Evolutionary conservation across 2,797 vertebrate genomes (phyloP), one percentile per base, ranked within the genome.

Genomic region (Megaceryle alcyon): DNA sequence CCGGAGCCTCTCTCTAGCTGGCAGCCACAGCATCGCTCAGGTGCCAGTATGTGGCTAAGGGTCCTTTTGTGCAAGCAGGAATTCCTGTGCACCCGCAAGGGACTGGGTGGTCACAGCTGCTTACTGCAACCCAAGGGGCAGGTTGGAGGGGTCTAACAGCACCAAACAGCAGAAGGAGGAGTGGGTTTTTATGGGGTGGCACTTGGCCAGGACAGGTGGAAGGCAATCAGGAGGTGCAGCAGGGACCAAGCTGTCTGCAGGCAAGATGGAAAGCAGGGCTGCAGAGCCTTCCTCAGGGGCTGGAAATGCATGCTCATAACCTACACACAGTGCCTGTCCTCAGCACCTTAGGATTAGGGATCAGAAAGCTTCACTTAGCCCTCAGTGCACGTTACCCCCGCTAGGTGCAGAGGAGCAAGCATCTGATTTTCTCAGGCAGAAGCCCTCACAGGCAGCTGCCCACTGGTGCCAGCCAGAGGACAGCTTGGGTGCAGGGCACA

Each of bases 11-110:
- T 60, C 25, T 53, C 23, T 3, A 28, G 4, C 46, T 0, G 0
- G 43, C 61, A 77, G 80, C 54, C 0, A 0, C 0, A 0, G 39
- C 54, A 60, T 31, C 0, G 0, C 69, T 22, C 43, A 6, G 60
- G 61, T n/a, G n/a, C 57, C 2, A 1, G 39, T 10, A 25, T 0
- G 0, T 8, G 72, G 56, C 57, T 18, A 29, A 61, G 43, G 29
- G 23, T 71, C 23, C 57, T 39, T 43, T 25, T 22, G 33, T 8
- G 14, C 60, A 41, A 60, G 33, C 19, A 35, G 46, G 29, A 33
- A 43, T 23, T 44, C 59, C 53, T 2, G 0, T 12, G 41, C 49
- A 2, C 15, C 3, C 6, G 51, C 25, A 28, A 43, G 78, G 48
- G 54, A 22, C 3, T 1, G 35, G 26, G 49, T 6, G 20, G 23